Percentiles rank a stretch among this genome's conserved stretches.
These are phyloP conservation scores for Mobula birostris DNA, from an alignment of 2,113 vertebrate species.

Conservation along the genomic window DNA sequence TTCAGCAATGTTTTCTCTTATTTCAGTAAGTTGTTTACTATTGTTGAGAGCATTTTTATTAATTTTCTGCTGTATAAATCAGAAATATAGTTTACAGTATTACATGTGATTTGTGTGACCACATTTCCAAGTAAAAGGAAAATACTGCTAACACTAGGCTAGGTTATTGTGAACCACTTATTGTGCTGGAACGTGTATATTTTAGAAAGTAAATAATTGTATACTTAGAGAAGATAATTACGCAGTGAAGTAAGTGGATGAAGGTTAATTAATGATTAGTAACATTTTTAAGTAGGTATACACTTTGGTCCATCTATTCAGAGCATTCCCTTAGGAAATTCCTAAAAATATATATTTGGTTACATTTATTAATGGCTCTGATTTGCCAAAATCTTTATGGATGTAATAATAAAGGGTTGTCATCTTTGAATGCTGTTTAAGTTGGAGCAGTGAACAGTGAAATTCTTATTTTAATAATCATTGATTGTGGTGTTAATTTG, in stretches of 20 bases:
- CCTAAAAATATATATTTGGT: background rate
- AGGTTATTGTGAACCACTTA: background rate
- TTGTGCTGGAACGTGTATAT: background rate
- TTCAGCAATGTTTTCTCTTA: background rate
- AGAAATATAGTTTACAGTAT: background rate
- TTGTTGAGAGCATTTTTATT: background rate
- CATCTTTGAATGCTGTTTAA: background rate
- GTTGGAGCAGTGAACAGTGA: background rate
- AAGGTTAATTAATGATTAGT: background rate
- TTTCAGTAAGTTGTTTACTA: background rate
- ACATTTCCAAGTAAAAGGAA: background rate
- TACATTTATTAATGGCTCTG: background rate
- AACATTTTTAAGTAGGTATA: background rate
- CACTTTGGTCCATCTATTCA: background rate
- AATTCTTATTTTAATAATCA: background rate
- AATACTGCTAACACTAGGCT: background rate
- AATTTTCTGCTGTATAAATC: background rate
- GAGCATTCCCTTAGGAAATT: background rate
- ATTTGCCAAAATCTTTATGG: background rate
- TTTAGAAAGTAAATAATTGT: background rate
- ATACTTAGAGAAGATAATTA: background rate
- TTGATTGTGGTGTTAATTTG: background rate
- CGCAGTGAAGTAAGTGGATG: background rate
- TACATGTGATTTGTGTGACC: background rate
- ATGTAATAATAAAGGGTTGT: background rate